Base-by-base conservation (phyloP, 1,140 invertebrate genomes). In the Chymomyza costata region DNA sequence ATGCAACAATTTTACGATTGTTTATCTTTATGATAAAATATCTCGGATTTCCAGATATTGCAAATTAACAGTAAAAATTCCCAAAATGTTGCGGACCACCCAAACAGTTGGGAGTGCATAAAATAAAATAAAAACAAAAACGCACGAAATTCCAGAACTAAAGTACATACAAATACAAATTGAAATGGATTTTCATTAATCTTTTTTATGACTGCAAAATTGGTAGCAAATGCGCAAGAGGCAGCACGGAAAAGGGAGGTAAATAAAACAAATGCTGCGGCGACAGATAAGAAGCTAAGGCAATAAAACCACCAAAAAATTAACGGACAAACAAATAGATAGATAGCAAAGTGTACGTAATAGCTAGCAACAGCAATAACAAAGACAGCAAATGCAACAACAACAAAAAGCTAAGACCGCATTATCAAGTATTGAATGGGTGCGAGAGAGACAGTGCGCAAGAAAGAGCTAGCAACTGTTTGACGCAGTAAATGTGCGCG, bases 181-280 rank as follows among this genome's bases (percentile, higher is more conserved):
- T n/a, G n/a, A n/a, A n/a, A n/a, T n/a, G n/a, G n/a, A n/a, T n/a
- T 57, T 70, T 62, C 46, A 46, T 57, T 65, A 74, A 62, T 62
- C 61, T 78, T 45, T n/a, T 65, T 74, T 74, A 70, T 70, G 52
- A 48, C 30, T 49, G 43, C 39, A 51, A 69, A 70, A 65, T 69
- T 65, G 54, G 41, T 35, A 38, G 47, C 17, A 21, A 19, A 39
- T 55, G 31, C 30, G 35, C 35, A 2, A 15, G 14, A 7, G 41
- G 21, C 16, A 10, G 37, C 17, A 43, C 19, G n/a, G 19, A 11
- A n/a, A n/a, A 32, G 14, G 14, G 39, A 59, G 57, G 55, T 60
- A 62, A 35, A 43, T 18, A 43, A 8, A 61, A 25, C 17, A 15
- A 63, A 41, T 40, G 30, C 25, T 35, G 45, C 58, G 47, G 54